Evolutionary conservation across 2,113 vertebrate genomes (phyloP).

Genomic region (Pseudonaja textilis): DNA sequence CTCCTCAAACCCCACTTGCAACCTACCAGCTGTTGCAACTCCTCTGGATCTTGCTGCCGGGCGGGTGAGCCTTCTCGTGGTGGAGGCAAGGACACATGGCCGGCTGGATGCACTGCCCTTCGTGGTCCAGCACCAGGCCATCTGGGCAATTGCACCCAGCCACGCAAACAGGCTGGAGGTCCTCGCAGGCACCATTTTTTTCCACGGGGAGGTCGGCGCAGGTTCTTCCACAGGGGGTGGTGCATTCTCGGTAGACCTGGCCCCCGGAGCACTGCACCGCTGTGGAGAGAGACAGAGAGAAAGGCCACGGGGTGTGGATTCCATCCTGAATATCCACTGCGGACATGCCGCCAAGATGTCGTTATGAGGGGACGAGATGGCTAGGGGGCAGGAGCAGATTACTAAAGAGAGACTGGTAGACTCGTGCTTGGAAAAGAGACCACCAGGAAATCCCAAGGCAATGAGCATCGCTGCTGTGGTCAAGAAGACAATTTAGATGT

Average conservation of each 20-base stretch:
- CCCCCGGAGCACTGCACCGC: constrained; percentile 77
- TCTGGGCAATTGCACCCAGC: constrained; percentile 83
- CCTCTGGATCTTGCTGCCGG: constrained; percentile 64
- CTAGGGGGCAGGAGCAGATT: background rate
- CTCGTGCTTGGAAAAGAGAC: background rate
- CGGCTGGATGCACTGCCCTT: constrained; percentile 80
- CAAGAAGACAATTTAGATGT: background rate
- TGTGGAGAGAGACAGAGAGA: constrained; percentile 19
- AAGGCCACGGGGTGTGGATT: fast-evolving
- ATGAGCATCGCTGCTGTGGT: background rate
- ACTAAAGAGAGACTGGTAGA: background rate
- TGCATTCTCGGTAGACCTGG: constrained; percentile 83
- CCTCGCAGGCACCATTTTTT: constrained; percentile 63
- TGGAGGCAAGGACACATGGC: constrained; percentile 76
- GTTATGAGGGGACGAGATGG: background rate
- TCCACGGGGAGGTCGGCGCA: constrained; percentile 70
- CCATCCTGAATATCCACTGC: background rate
- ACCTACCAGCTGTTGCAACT: constrained; percentile 84
- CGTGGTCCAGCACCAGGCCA: constrained; percentile 76
- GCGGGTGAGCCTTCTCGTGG: constrained; percentile 54
- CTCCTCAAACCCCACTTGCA: background rate
- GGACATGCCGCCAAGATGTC: background rate
- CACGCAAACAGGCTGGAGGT: constrained; percentile 67
- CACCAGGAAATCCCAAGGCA: background rate
- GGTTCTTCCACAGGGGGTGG: constrained; percentile 69